These are phyloP conservation scores for Athrips mouffetella DNA, from an alignment of 2,888 invertebrate genomes.

Conservation along the genomic window DNA sequence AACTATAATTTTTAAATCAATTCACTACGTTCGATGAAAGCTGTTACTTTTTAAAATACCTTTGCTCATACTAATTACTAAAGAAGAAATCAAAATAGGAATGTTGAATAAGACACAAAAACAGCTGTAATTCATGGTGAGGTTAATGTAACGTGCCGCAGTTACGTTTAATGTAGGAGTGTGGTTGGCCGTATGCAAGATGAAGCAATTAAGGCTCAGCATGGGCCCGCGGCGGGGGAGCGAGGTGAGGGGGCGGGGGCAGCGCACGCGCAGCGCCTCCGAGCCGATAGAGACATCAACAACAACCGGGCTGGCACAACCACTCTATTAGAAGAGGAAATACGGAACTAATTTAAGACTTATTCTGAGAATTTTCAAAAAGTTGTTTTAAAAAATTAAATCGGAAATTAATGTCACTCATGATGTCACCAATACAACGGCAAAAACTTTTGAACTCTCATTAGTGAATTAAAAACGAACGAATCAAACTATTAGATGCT, in stretches of 20 bases:
- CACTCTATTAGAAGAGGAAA: constrained; percentile 34
- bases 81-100: constrained; percentile 5
- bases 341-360: constrained; percentile 14
- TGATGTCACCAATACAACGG: no score
- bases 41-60: no score
- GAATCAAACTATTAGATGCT: neutral
- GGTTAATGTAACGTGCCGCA: constrained; percentile 51
- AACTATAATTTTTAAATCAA: no score
- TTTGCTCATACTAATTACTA: neutral
- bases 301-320: constrained; percentile 50
- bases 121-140: constrained; percentile 48
- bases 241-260: constrained; percentile 37
- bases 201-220: constrained; percentile 76
- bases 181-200: constrained; percentile 67
- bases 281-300: constrained; percentile 72
- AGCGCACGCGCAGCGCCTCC: constrained; percentile 63
- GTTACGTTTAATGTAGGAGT: constrained; percentile 54
- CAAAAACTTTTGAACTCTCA: no score
- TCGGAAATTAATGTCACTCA: no score
- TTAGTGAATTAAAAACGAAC: no score
- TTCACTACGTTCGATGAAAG: no score
- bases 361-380: no score
- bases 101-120: constrained; percentile 35
- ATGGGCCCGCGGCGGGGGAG: constrained; percentile 31
- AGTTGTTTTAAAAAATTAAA: no score